Conservation (phyloP, 2,113 vertebrate species). For the Notarius quadriscutis region DNA sequence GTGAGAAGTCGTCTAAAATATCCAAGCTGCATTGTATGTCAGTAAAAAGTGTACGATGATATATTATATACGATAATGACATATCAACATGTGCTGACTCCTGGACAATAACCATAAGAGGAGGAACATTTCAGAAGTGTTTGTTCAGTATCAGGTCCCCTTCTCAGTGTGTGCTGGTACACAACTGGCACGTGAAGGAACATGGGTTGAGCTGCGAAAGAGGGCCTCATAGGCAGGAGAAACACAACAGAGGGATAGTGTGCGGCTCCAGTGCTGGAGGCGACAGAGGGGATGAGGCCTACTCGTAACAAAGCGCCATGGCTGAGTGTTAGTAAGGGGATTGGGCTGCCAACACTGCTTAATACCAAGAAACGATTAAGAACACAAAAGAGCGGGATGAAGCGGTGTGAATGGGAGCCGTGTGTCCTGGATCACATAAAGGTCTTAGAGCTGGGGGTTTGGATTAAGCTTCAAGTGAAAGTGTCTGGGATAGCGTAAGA, state of each 20-base stretch:
- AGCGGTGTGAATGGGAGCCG: conserved; percentile 57
- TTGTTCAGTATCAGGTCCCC: conserved; percentile 31
- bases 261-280: conserved; percentile 38
- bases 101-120: neutral
- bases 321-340: conserved; percentile 56
- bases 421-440: conserved; percentile 61
- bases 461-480: conserved; percentile 58
- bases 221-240: conserved; percentile 40
- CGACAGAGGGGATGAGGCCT: conserved; percentile 39
- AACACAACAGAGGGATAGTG: conserved; percentile 46
- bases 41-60: neutral
- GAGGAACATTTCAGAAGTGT: conserved; percentile 3
- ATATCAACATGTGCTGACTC: neutral
- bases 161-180: conserved; percentile 45
- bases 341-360: conserved; percentile 56
- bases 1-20: neutral
- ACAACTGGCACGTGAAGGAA: conserved; percentile 60
- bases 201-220: conserved; percentile 45
- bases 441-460: conserved; percentile 57
- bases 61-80: neutral
- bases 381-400: conserved; percentile 60
- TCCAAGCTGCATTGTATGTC: neutral
- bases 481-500: conserved; percentile 57
- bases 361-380: conserved; percentile 64
- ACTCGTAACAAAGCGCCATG: conserved; percentile 56